Percentiles rank a stretch among this genome's conserved stretches.
phyloP scores from a whole-genome alignment of 2,797 vertebrate species.

The Chiloscyllium punctatum region DNA sequence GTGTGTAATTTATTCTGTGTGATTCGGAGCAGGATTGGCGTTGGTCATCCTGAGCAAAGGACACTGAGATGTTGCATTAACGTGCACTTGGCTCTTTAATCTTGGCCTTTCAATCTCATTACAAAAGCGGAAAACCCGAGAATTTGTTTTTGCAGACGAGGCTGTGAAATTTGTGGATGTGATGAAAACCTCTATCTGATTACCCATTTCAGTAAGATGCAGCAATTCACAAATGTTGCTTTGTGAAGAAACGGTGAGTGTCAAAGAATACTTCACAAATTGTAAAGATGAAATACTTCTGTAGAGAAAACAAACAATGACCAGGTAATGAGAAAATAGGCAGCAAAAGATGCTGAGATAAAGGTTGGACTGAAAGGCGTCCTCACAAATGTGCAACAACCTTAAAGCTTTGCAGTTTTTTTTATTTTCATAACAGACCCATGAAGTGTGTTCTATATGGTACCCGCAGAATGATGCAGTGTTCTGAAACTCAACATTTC shows the following conservation, averaged over 20 bases:
- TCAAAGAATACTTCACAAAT: neutral
- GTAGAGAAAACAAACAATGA: neutral
- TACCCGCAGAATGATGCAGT: neutral
- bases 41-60: neutral
- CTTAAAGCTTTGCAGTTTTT: neutral
- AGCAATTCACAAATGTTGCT: neutral
- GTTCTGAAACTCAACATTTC: neutral
- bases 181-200: slow-evolving; percentile 27
- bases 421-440: neutral
- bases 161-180: neutral
- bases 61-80: neutral
- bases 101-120: neutral
- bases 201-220: neutral
- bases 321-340: slow-evolving; percentile 16
- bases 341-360: neutral
- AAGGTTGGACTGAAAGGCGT: neutral
- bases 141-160: slow-evolving; percentile 19
- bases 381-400: neutral
- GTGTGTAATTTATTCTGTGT: neutral
- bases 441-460: neutral
- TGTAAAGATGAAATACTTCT: slow-evolving; percentile 31
- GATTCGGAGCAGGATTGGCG: no score
- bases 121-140: neutral
- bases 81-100: neutral
- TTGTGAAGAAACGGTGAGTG: neutral